Conservation (phyloP, 2,888 invertebrate species). For the Nephrocerus scutellatus region DNA sequence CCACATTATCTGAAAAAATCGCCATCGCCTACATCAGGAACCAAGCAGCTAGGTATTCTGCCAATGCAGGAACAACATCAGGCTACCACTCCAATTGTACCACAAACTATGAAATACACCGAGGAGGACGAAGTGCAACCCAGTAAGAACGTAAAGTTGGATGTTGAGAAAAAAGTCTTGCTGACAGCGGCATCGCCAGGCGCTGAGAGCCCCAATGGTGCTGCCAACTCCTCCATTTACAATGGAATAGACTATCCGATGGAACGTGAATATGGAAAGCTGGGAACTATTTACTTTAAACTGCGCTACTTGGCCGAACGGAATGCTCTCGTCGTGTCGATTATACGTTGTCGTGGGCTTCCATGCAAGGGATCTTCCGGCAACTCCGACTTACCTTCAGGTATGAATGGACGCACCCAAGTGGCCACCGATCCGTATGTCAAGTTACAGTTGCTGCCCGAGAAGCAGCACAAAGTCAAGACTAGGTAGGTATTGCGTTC, state of each 20-base stretch:
- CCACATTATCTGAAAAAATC: conserved; percentile 84
- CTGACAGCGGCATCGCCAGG: conserved; percentile 18
- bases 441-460: conserved; percentile 92
- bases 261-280: conserved; percentile 52
- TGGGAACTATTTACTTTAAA: conserved; percentile 86
- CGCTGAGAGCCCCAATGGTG: not conserved
- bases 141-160: no score
- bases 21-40: conserved; percentile 71
- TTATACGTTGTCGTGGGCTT: conserved; percentile 81
- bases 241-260: conserved; percentile 1
- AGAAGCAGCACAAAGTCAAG: conserved; percentile 96
- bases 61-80: conserved; percentile 41
- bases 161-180: conserved; percentile 18
- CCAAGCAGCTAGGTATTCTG: conserved; percentile 40
- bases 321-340: conserved; percentile 84
- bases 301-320: conserved; percentile 84
- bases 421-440: conserved; percentile 82
- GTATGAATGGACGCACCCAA: conserved; percentile 47
- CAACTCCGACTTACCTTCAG: conserved; percentile 54
- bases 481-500: conserved; percentile 52
- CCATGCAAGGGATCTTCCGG: conserved; percentile 53
- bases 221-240: no score
- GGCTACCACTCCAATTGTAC: conserved; percentile 39
- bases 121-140: conserved; percentile 44
- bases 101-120: conserved; percentile 39